Base-by-base conservation (phyloP, 2,113 vertebrate genomes). In the Mesembrinibis cayennensis region DNA sequence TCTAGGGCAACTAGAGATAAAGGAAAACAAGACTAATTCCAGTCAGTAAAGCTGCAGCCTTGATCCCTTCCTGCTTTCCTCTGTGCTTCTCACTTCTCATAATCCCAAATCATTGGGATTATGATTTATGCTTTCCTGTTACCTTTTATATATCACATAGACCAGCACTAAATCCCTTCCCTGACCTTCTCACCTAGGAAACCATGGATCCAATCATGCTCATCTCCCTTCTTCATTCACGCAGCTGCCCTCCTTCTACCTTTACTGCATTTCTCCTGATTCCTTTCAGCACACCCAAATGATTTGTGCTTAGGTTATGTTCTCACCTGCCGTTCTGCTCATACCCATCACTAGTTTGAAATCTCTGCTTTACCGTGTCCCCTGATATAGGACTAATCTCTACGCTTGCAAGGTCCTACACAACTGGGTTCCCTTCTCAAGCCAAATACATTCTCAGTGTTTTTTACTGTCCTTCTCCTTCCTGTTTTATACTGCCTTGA, bases 21-120 rank as follows among this genome's bases (percentile, higher is more conserved):
- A 91, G 42, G 59, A 83, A 94, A 91, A 92, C 45, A 82, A 73
- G 63, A 44, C 61, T 94, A 95, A 95, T 93, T 93, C 65, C 73
- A 79, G 76, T 17, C 69, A 78, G 38, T 74, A 92, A 85, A 84
- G 69, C 83, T 91, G 77, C 42, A 92, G 59, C 42, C 83, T 87
- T 89, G 72, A 95, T 95, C 80, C 40, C 81, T 93, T 94, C 89
- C 89, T 95, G 84, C 63, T 92, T 89, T 92, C 65, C 61, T 82
- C 72, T 56, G 42, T 38, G 47, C 69, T 92, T 94, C 61, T 93
- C 83, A 84, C 55, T 91, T 94, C 77, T 70, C 16, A 36, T 82
- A 95, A 88, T 95, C 77, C 59, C 69, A 74, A 71, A 90, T 85
- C 61, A 82, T 73, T 83, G 1, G 85, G 89, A 91, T 95, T 91